Evolutionary conservation across 2,888 invertebrate genomes (phyloP), one percentile per base, ranked within the genome.

Genomic region (Auanema freiburgensis): DNA sequence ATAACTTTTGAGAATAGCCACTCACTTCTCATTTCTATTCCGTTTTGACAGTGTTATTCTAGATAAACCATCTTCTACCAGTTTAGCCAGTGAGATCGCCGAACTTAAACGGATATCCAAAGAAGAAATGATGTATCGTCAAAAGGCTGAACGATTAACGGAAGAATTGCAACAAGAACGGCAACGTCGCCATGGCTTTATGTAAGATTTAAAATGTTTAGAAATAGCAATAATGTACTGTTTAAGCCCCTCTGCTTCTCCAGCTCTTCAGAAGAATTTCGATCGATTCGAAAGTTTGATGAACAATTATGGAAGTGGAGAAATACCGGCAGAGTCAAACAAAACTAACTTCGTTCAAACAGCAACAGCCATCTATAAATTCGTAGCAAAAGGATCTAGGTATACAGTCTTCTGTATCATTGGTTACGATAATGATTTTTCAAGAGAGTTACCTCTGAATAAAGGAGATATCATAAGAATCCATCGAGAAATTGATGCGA

Each of bases 401-500:
- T 67, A 56, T 46, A 43, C 10, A 46, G 16, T 43, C n/a, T n/a
- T n/a, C 43, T n/a, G n/a, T 43, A 12, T 43, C 43, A 12, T 43
- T 43, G 43, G 43, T 43, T 43, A 11, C 33, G 24, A 59, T 18
- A 3, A 59, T 59, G 4, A 21, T 23, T 3, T 18, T 16, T 74
- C 10, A 63, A 80, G 81, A 60, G 81, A 81, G 61, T 57, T 81
- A 11, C 59, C 72, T 1, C 62, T 81, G 42, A 78, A 78, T 56
- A 69, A 68, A 55, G 81, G 81, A n/a, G 81, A 81, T 55, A 69
- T 78, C 41, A 67, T 81, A 11, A 65, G 74, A 43, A 61, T 81
- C 6, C 71, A 67, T 25, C 67, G 77, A n/a, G 69, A 77, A 14
- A 65, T 81, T n/a, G 80, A 81, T 60, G 65, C 61, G 8, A 73